Conservation (phyloP, 2,888 invertebrate genomes). For the Pasiphila rectangulata region DNA sequence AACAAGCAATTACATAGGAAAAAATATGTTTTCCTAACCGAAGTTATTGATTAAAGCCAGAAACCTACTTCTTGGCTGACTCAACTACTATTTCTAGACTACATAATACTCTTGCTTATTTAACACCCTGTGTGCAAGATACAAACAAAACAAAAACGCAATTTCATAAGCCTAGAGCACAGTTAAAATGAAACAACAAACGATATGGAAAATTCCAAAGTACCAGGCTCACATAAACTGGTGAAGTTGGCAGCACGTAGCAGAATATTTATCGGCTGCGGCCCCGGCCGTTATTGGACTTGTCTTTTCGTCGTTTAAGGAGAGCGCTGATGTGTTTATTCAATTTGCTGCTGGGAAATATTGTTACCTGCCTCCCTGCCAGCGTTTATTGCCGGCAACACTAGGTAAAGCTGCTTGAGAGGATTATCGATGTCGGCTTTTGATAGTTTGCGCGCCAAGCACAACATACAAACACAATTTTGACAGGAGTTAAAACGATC, state of each 20-base stretch:
- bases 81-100: too few relatives aligned
- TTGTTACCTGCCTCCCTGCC: constrained; percentile 62
- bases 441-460: constrained; percentile 2
- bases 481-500: background rate
- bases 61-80: too few relatives aligned
- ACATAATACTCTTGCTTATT: background rate
- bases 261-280: constrained; percentile 68
- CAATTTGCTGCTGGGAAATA: constrained; percentile 73
- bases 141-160: constrained; percentile 11
- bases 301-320: constrained; percentile 76
- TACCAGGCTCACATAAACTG: constrained; percentile 58
- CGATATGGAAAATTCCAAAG: constrained; percentile 45
- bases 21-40: too few relatives aligned
- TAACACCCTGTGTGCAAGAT: constrained; percentile 13
- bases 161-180: constrained; percentile 26
- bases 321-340: constrained; percentile 75
- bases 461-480: too few relatives aligned
- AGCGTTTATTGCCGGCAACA: constrained; percentile 52
- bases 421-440: constrained; percentile 4
- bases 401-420: constrained; percentile 15
- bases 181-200: constrained; percentile 48
- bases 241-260: constrained; percentile 50
- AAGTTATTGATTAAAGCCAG: too few relatives aligned
- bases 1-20: too few relatives aligned
- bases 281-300: constrained; percentile 67